phyloP scores from a whole-genome alignment of 2,888 invertebrate species.

The Ophioninae sp. region DNA sequence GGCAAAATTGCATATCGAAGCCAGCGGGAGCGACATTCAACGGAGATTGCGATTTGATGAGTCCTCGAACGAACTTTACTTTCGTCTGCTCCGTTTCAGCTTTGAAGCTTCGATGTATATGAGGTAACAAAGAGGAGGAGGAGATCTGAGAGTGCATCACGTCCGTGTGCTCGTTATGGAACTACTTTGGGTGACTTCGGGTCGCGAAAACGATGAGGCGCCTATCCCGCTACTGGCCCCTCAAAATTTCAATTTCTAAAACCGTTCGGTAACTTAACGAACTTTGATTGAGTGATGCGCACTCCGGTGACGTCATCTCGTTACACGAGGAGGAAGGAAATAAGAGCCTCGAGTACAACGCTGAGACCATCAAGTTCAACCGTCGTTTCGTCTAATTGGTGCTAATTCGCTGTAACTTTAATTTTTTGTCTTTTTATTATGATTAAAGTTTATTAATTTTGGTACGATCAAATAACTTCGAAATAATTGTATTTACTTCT shows the following conservation, averaged over 20 bases:
- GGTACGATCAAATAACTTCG: too few species aligned
- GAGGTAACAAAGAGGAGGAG: slow-evolving; percentile 20
- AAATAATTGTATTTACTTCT: too few species aligned
- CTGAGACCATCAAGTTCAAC: too few species aligned
- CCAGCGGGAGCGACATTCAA: slow-evolving; percentile 56
- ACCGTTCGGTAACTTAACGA: slow-evolving; percentile 8
- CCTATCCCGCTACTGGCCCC: background rate
- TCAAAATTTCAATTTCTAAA: background rate
- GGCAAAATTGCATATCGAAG: slow-evolving; percentile 53
- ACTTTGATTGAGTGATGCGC: background rate
- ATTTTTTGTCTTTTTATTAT: too few species aligned
- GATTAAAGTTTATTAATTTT: too few species aligned
- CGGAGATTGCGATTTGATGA: slow-evolving; percentile 63
- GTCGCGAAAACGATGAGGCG: background rate
- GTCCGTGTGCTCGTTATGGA: slow-evolving; percentile 13
- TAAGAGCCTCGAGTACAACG: too few species aligned
- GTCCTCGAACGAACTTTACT: slow-evolving; percentile 47
- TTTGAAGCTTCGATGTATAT: slow-evolving; percentile 10
- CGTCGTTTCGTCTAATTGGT: too few species aligned
- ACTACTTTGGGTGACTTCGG: slow-evolving; percentile 23
- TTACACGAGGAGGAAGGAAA: too few species aligned
- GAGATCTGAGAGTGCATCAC: background rate
- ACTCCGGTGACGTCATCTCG: too few species aligned
- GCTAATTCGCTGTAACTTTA: too few species aligned
- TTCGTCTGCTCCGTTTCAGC: slow-evolving; percentile 22